Evolutionary conservation across 1,140 invertebrate species (phyloP).

Genomic region (Sarcophaga peregrina): DNA sequence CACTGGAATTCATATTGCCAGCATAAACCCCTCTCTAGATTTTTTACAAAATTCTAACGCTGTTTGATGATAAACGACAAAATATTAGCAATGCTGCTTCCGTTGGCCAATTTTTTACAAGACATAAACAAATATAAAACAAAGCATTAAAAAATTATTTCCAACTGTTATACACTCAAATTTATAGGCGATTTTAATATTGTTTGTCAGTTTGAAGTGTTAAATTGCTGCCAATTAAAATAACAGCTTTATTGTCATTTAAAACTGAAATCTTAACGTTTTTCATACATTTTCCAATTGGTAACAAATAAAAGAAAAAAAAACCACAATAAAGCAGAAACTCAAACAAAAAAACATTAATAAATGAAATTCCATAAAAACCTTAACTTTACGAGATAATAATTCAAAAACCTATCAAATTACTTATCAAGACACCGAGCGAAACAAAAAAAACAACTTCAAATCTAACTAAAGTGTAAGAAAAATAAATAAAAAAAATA

Average conservation of each 20-base stretch:
- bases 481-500: not conserved
- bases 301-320: not conserved
- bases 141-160: too few species aligned
- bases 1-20: too few species aligned
- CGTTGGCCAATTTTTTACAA: too few species aligned
- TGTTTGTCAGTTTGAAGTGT: not conserved
- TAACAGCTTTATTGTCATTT: slow-evolving; percentile 8
- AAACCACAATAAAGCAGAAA: not conserved
- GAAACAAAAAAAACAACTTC: not conserved
- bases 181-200: too few species aligned
- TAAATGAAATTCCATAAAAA: not conserved
- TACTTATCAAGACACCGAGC: not conserved
- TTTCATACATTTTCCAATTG: not conserved
- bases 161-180: too few species aligned
- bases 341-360: too few species aligned
- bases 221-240: slow-evolving; percentile 2
- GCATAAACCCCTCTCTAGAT: too few species aligned
- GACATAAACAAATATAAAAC: too few species aligned
- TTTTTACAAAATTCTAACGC: too few species aligned
- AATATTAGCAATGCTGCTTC: too few species aligned
- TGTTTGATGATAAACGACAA: too few species aligned
- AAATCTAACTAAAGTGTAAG: not conserved
- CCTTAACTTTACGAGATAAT: slow-evolving; percentile 8
- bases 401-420: slow-evolving; percentile 11
- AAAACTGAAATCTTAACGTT: slow-evolving; percentile 11